phyloP scores from a whole-genome alignment of 2,113 vertebrate genomes.

The Recurvirostra avosetta region DNA sequence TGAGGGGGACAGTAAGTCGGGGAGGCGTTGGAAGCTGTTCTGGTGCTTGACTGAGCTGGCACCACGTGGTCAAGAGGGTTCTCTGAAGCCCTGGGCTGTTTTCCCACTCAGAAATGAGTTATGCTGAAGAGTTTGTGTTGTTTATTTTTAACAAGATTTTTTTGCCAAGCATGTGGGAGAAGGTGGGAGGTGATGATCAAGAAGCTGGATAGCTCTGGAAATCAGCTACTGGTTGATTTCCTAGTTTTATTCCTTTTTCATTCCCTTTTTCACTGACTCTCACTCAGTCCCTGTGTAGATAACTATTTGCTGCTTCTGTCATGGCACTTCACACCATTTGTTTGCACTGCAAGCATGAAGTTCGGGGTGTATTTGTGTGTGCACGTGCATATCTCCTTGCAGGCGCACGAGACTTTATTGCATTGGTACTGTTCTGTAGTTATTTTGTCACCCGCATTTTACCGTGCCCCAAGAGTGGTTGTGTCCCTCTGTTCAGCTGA shows the following conservation, averaged over 20 bases:
- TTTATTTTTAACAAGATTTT: constrained; percentile 13
- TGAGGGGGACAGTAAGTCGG: neutral
- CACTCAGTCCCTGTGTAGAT: neutral
- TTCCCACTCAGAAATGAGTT: neutral
- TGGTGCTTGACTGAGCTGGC: neutral
- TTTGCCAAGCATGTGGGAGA: constrained; percentile 3
- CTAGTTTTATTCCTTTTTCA: neutral
- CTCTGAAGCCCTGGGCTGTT: neutral
- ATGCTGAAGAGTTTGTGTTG: neutral
- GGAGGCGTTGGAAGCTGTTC: neutral
- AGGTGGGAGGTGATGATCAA: constrained; percentile 37
- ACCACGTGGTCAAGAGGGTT: neutral
- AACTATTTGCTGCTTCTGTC: neutral
- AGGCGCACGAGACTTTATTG: rapidly evolving
- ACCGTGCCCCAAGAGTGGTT: neutral
- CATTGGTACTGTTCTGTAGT: rapidly evolving
- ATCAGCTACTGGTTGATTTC: neutral
- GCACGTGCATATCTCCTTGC: rapidly evolving
- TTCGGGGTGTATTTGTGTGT: rapidly evolving
- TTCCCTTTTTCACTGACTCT: neutral
- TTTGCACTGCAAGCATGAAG: neutral
- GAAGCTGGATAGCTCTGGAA: neutral
- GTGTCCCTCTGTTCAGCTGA: neutral
- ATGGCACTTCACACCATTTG: rapidly evolving
- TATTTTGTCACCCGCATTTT: rapidly evolving